Conservation (phyloP, 2,888 invertebrate species). For the Atethmia centrago region DNA sequence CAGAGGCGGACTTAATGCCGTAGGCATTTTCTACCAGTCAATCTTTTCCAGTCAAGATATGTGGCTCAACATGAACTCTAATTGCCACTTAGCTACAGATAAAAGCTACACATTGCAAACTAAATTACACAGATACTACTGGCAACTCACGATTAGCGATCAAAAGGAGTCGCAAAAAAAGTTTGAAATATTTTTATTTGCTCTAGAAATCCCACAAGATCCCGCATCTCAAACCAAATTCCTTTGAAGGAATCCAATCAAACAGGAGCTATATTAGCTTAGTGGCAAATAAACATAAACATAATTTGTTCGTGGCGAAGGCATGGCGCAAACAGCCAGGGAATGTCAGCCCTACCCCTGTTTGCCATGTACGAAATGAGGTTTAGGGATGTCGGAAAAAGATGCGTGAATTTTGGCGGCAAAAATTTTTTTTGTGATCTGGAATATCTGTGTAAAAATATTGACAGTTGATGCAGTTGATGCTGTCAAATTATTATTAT, state of each 20-base stretch:
- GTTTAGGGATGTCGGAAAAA: constrained; percentile 40
- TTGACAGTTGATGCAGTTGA: background rate
- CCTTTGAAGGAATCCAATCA: constrained; percentile 50
- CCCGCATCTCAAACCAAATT: background rate
- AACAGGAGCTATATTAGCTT: constrained; percentile 40
- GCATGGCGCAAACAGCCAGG: constrained; percentile 50
- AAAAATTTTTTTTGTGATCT: background rate
- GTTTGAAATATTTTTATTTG: background rate
- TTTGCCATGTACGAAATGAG: constrained; percentile 44
- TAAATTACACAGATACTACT: background rate
- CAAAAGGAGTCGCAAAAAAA: background rate
- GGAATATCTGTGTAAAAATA: background rate
- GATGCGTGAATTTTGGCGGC: constrained; percentile 4
- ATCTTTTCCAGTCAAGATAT: too few species aligned
- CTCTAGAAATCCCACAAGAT: background rate
- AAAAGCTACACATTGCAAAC: background rate
- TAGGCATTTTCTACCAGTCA: too few species aligned
- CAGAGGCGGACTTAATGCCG: too few species aligned
- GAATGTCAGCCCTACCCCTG: constrained; percentile 52
- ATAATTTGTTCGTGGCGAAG: constrained; percentile 49
- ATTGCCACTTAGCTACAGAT: background rate
- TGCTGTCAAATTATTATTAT: background rate
- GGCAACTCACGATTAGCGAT: background rate
- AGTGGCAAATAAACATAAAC: constrained; percentile 59
- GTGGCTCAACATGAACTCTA: background rate